phyloP scores from a whole-genome alignment of 2,888 invertebrate species.

The Eupithecia vulgata region DNA sequence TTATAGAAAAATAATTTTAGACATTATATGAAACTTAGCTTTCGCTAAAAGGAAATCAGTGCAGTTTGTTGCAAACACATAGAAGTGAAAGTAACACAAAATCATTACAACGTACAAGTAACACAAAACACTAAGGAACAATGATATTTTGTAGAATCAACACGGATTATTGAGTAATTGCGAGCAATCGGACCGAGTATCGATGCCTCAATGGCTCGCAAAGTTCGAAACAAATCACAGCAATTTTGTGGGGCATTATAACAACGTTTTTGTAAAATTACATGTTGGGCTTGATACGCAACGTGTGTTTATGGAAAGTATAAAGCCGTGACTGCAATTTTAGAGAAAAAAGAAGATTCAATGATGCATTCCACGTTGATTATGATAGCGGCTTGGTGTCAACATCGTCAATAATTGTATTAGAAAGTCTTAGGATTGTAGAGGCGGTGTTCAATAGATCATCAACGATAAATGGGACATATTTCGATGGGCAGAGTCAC shows the following conservation, averaged over 20 bases:
- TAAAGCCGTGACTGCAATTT: constrained; percentile 56
- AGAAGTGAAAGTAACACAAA: constrained; percentile 54
- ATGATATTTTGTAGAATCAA: constrained; percentile 67
- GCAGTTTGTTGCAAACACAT: constrained; percentile 14
- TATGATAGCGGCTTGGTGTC: constrained; percentile 50
- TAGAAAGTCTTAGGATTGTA: constrained; percentile 62
- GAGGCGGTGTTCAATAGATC: constrained; percentile 68
- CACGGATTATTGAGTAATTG: constrained; percentile 74
- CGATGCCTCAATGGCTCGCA: constrained; percentile 63
- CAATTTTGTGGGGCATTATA: constrained; percentile 74
- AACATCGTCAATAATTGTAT: constrained; percentile 48
- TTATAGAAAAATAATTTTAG: not conserved
- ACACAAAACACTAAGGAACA: constrained; percentile 46
- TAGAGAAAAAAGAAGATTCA: constrained; percentile 48
- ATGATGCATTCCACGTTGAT: constrained; percentile 34
- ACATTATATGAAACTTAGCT: not conserved
- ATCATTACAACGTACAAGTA: constrained; percentile 43
- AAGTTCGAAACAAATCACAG: constrained; percentile 74
- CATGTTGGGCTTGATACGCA: constrained; percentile 61
- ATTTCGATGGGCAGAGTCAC: constrained; percentile 61
- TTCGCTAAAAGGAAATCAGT: constrained; percentile 21
- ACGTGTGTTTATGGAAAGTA: constrained; percentile 72
- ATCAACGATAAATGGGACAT: constrained; percentile 80
- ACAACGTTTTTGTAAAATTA: constrained; percentile 79
- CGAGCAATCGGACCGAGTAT: constrained; percentile 57